Conservation (phyloP, 2,888 invertebrate genomes). For the Drosophila putrida region DNA sequence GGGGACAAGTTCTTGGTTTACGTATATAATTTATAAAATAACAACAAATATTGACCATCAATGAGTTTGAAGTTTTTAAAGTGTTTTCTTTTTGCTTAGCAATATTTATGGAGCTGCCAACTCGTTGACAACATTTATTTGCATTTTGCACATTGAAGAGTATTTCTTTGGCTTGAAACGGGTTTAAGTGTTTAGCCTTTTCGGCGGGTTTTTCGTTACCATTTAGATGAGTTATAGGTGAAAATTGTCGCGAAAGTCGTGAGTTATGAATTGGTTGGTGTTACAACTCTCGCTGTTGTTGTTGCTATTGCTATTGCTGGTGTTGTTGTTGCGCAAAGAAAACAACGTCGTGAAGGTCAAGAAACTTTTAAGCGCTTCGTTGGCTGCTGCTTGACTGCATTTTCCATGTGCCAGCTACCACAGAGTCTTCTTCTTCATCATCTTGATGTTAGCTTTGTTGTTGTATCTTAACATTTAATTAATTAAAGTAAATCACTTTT, state of each 20-base stretch:
- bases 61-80: neutral
- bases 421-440: neutral
- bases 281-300: slow-evolving; percentile 36
- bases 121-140: slow-evolving; percentile 24
- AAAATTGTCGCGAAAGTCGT: slow-evolving; percentile 80
- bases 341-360: slow-evolving; percentile 65
- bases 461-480: slow-evolving; percentile 57
- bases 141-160: slow-evolving; percentile 30
- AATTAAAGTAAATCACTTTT: slow-evolving; percentile 71
- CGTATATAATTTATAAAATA: neutral
- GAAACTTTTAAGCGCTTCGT: slow-evolving; percentile 62
- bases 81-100: neutral
- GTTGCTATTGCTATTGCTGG: slow-evolving; percentile 13
- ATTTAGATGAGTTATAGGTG: slow-evolving; percentile 78
- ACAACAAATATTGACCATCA: too few relatives aligned
- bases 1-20: neutral
- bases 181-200: slow-evolving; percentile 46
- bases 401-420: slow-evolving; percentile 35
- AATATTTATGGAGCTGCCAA: slow-evolving; percentile 1
- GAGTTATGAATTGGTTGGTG: slow-evolving; percentile 71
- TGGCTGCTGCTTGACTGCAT: slow-evolving; percentile 31
- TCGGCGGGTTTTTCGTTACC: slow-evolving; percentile 66
- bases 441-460: slow-evolving; percentile 7
- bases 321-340: slow-evolving; percentile 49
- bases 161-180: slow-evolving; percentile 41